Percentiles rank a stretch among this genome's conserved stretches.
Evolutionary conservation across 1,140 invertebrate species (phyloP).

Genomic region (Calosoma granatense): DNA sequence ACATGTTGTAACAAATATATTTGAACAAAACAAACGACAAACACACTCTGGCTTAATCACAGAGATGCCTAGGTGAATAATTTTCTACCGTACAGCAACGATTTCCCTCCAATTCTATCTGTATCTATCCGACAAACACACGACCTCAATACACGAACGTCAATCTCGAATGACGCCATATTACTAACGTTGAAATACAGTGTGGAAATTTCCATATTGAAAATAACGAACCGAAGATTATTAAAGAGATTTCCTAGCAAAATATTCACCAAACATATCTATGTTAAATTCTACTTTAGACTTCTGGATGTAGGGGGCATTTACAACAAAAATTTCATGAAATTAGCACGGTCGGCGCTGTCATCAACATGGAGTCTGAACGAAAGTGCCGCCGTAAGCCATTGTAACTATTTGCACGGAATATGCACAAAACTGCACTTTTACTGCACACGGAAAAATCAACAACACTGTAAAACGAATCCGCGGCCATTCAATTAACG

Average conservation of each 20-base stretch:
- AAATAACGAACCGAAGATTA: not conserved
- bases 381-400: conserved; percentile 23
- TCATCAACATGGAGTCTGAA: conserved; percentile 50
- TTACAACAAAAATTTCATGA: conserved; percentile 55
- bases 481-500: conserved; percentile 13
- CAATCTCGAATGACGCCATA: conserved; percentile 5
- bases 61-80: no score
- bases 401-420: conserved; percentile 17
- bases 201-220: conserved; percentile 3
- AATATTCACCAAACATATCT: conserved; percentile 6
- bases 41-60: no score
- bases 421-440: not conserved
- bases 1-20: no score
- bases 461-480: conserved; percentile 13
- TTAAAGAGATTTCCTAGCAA: conserved; percentile 1
- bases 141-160: not conserved
- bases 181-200: not conserved
- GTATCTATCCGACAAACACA: not conserved
- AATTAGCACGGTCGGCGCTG: conserved; percentile 62
- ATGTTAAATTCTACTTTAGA: conserved; percentile 40
- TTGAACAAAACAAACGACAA: not conserved
- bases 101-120: not conserved
- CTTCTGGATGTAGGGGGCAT: conserved; percentile 47
- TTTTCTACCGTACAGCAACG: not conserved
- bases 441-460: not conserved